Evolutionary conservation across 2,888 invertebrate species (phyloP), one percentile per base, ranked within the genome.

Genomic region (Lasioglossum vierecki): DNA sequence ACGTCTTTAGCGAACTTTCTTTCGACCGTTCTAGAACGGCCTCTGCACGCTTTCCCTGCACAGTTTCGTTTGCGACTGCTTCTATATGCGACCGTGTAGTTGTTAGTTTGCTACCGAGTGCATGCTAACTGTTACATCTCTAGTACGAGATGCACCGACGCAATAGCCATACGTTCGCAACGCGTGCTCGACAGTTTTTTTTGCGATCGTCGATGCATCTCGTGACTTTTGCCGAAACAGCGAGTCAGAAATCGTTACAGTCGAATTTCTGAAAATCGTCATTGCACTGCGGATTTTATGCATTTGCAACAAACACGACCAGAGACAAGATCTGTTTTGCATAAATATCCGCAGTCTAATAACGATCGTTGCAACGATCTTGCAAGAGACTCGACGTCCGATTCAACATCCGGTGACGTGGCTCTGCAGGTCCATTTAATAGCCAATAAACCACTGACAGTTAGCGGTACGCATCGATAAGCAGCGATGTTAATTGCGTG

Each of bases 91-190:
- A 44, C n/a, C 18, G 46, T 46, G 11, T 53, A 39, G n/a, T 71
- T 18, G 26, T 66, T 15, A 22, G 74, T 73, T 35, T n/a, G 74
- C 49, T 26, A 46, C 18, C 8, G 26, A 63, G 49, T 63, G 83
- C 83, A 76, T 53, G 82, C 4, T 70, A 39, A 60, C 70, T 13
- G 63, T 66, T 22, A 22, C n/a, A 63, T 15, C 5, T 60, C 26
- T 60, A 26, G 26, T n/a, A 8, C 57, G n/a, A n/a, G 57, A n/a
- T 57, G 57, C 57, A 57, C 4, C 57, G 57, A 57, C 22, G 22
- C 53, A 9, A 53, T n/a, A 9, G 49, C 0, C 49, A 2, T 22
- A 4, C 13, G 13, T 60, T 60, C 11, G 4, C 11, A 13, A 26
- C 60, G 13, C 11, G 9, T 2, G 60, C 26, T 11, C 4, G 60